These are phyloP conservation scores for Lagopus leucura DNA, from an alignment of 2,113 vertebrate species.

Conservation along the genomic window DNA sequence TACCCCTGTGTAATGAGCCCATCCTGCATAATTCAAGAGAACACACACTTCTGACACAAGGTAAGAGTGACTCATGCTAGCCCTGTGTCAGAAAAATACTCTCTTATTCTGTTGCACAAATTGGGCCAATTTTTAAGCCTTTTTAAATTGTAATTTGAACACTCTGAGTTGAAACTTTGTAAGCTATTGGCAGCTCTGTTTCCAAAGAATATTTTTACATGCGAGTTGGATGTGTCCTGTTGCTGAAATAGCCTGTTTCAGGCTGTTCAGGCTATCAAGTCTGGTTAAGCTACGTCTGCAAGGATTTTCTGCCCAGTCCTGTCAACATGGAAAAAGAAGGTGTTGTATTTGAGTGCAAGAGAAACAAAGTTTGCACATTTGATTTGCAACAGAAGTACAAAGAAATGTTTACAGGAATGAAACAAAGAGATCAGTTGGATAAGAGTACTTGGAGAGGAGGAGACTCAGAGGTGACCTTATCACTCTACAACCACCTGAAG, in stretches of 20 bases:
- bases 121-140: not conserved
- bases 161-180: not conserved
- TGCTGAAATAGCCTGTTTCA: not conserved
- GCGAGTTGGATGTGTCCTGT: not conserved
- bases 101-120: not conserved
- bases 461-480: too few relatives aligned
- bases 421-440: not conserved
- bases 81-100: not conserved
- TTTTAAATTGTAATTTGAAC: not conserved
- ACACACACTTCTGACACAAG: accelerated
- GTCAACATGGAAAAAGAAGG: not conserved
- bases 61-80: not conserved
- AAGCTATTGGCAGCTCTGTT: not conserved
- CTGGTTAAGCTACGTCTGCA: not conserved
- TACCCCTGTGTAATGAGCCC: not conserved
- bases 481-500: too few relatives aligned
- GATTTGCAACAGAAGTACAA: not conserved
- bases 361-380: not conserved
- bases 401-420: not conserved
- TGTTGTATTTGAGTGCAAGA: not conserved
- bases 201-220: not conserved
- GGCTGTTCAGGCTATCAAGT: not conserved
- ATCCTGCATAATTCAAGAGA: not conserved
- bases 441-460: not conserved
- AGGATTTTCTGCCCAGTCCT: not conserved